These are phyloP conservation scores for Hoplodrina ambigua DNA, from an alignment of 2,888 invertebrate genomes.

Conservation along the genomic window DNA sequence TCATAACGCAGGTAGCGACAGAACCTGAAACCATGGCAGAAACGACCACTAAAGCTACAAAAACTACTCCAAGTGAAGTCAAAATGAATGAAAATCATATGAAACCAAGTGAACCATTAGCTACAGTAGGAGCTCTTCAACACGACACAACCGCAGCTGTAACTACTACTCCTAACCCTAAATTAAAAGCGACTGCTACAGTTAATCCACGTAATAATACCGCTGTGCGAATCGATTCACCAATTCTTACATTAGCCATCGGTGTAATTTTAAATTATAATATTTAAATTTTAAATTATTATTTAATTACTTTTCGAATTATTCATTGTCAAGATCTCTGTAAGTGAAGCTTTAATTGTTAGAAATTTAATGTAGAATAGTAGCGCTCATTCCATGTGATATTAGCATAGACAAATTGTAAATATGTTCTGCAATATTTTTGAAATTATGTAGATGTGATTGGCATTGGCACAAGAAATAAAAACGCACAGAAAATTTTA, in stretches of 20 bases:
- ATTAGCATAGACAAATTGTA: conserved; percentile 72
- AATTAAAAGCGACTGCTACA: conserved; percentile 7
- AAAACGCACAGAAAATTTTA: conserved; percentile 61
- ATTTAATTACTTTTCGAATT: conserved; percentile 40
- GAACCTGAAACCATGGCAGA: conserved; percentile 36
- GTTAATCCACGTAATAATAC: conserved; percentile 61
- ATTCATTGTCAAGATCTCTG: conserved; percentile 60
- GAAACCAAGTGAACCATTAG: conserved; percentile 67
- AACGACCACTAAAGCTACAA: conserved; percentile 39
- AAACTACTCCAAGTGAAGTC: conserved; percentile 25
- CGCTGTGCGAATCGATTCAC: conserved; percentile 44
- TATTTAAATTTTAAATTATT: conserved; percentile 10
- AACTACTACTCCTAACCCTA: conserved; percentile 57
- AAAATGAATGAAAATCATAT: conserved; percentile 37
- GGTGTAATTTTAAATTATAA: conserved; percentile 52
- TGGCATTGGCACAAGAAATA: conserved; percentile 68
- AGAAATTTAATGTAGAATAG: conserved; percentile 59
- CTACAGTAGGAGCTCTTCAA: conserved; percentile 80
- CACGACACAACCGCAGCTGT: conserved; percentile 74
- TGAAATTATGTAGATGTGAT: conserved; percentile 55
- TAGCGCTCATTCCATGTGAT: conserved; percentile 76
- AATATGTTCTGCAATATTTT: conserved; percentile 62
- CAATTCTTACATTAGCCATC: conserved; percentile 50
- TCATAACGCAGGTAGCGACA: conserved; percentile 15
- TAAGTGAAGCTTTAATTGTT: conserved; percentile 67